Base-by-base conservation (phyloP, 2,888 invertebrate species). In the Uloborus plumipes region DNA sequence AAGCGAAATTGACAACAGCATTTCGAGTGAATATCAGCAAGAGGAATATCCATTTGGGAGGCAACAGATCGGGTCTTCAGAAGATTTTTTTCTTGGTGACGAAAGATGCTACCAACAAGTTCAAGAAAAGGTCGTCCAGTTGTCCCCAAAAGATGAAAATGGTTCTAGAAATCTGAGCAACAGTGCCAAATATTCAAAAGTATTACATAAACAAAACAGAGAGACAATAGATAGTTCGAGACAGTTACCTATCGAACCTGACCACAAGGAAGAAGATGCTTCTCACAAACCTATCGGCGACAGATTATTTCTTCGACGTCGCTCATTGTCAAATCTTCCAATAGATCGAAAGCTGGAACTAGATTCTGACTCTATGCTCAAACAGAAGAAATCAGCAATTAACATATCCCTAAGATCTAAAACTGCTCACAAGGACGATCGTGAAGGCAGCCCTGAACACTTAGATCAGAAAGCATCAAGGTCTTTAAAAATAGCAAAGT, bases 291-390 rank as follows among this genome's bases (percentile, higher is more conserved):
- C 55, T 50, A 9, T 20, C 14, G 50, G 65, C 9, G 78, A 55
- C 20, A 53, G 58, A 2, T n/a, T 50, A n/a, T 58, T 74, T 20
- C 58, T 59, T 0, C 51, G 80, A 0, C 80, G 80, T 20, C 55
- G 78, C 11, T 81, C 80, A 15, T 81, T 65, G 15, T 81, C 80
- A 2, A 59, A 74, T 14, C 69, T 70, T 14, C 39, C 55, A 49
- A 16, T n/a, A 14, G 74, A 70, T 13, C 55, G 70, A 7, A 69
- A 74, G 9, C 14, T 26, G 3, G 7, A 39, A 26, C 11, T 49
- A 15, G 20, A 59, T 50, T 51, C 26, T 20, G 39, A 39, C 3
- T 39, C 39, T 11, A 9, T 39, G 39, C 9, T 11, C 11, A 39
- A 39, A 39, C 39, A 39, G 39, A 39, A 2, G 39, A 39, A 11